Percentiles rank a stretch among this genome's conserved stretches.
Conservation (phyloP, 2,888 invertebrate species). For the Microdon myrmicae region DNA sequence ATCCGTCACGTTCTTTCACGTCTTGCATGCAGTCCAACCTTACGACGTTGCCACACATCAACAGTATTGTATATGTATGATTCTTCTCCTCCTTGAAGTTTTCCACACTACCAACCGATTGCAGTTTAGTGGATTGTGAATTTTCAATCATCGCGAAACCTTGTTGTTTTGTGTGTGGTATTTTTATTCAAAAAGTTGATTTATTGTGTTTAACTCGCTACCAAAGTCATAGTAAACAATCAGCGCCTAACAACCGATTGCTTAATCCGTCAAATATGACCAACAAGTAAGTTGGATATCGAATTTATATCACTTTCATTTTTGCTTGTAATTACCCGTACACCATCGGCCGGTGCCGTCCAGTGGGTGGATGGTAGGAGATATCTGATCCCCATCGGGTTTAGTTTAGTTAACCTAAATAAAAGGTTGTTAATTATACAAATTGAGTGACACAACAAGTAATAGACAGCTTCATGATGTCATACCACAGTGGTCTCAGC, state of each 20-base stretch:
- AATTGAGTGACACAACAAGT: no score
- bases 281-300: slow-evolving; percentile 20
- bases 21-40: slow-evolving; percentile 14
- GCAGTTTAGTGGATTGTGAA: slow-evolving; percentile 41
- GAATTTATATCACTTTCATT: slow-evolving; percentile 34
- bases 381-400: no score
- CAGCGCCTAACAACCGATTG: slow-evolving; percentile 9
- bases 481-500: no score
- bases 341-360: slow-evolving; percentile 7
- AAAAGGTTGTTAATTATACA: no score
- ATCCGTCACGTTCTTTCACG: slow-evolving; percentile 5
- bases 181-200: no score
- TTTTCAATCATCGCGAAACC: slow-evolving; percentile 30
- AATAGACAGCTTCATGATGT: no score
- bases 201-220: no score
- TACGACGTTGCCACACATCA: slow-evolving; percentile 4
- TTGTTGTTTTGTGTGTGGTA: slow-evolving; percentile 16
- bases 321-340: background rate
- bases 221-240: slow-evolving; percentile 29
- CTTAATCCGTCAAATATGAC: slow-evolving; percentile 12
- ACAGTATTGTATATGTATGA: slow-evolving; percentile 6
- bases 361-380: slow-evolving; percentile 1
- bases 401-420: no score
- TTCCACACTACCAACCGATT: slow-evolving; percentile 17
- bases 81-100: slow-evolving; percentile 12